Evolutionary conservation across 1,140 invertebrate species (phyloP).

Genomic region (Rhynchophorus ferrugineus): DNA sequence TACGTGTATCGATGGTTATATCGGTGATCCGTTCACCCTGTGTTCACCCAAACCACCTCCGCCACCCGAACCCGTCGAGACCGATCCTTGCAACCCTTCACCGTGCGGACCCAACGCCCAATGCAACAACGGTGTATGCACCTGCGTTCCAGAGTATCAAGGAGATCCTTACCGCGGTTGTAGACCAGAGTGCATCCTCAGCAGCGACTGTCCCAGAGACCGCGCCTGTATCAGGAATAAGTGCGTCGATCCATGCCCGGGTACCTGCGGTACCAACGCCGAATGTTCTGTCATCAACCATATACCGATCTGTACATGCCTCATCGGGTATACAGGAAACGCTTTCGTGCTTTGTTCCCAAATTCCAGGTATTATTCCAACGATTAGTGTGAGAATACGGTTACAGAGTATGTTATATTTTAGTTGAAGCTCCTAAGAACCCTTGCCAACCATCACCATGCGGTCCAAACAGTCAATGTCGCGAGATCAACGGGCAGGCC

Average conservation of each 20-base stretch:
- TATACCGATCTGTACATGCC: slow-evolving; percentile 66
- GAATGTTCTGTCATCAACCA: slow-evolving; percentile 63
- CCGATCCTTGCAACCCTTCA: slow-evolving; percentile 48
- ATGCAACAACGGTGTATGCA: slow-evolving; percentile 59
- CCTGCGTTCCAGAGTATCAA: slow-evolving; percentile 59
- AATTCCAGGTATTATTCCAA: slow-evolving; percentile 40
- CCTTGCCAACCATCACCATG: slow-evolving; percentile 67
- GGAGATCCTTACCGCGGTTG: slow-evolving; percentile 59
- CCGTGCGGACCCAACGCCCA: slow-evolving; percentile 51
- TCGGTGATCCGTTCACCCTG: slow-evolving; percentile 55
- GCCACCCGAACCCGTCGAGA: slow-evolving; percentile 9
- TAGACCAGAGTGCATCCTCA: slow-evolving; percentile 57
- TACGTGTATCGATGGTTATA: slow-evolving; percentile 51
- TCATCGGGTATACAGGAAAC: slow-evolving; percentile 64
- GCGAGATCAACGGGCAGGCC: slow-evolving; percentile 56
- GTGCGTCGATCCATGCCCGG: slow-evolving; percentile 61
- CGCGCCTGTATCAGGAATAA: slow-evolving; percentile 65
- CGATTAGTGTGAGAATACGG: slow-evolving; percentile 13
- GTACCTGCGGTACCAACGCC: slow-evolving; percentile 54
- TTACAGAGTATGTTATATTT: slow-evolving; percentile 46
- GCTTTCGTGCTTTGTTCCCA: slow-evolving; percentile 50
- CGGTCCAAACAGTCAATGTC: slow-evolving; percentile 68
- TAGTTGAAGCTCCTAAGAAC: slow-evolving; percentile 40
- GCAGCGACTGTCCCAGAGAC: slow-evolving; percentile 60
- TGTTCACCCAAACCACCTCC: slow-evolving; percentile 44